These are phyloP conservation scores for Dioctria rufipes DNA, from an alignment of 2,888 invertebrate species.

Conservation along the genomic window DNA sequence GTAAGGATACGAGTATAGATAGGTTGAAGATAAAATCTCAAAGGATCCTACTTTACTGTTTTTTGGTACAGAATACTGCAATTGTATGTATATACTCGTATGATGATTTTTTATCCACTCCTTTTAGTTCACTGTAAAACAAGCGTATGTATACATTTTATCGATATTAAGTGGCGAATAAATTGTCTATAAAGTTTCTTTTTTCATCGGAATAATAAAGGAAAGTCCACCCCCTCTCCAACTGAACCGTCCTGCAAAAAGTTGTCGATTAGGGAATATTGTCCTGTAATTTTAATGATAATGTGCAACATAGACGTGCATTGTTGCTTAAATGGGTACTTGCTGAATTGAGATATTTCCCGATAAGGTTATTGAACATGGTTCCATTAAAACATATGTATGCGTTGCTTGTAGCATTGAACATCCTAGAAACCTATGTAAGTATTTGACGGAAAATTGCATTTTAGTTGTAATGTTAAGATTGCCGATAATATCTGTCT, in stretches of 20 bases:
- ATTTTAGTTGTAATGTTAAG: background rate
- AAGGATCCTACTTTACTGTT: constrained; percentile 28
- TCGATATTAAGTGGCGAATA: constrained; percentile 67
- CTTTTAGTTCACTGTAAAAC: constrained; percentile 57
- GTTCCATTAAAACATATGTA: constrained; percentile 23
- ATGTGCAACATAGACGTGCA: constrained; percentile 38
- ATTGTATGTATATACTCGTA: background rate
- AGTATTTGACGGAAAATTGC: background rate
- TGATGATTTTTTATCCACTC: constrained; percentile 21
- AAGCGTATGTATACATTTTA: constrained; percentile 63
- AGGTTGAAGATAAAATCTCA: constrained; percentile 47
- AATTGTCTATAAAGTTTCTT: constrained; percentile 68
- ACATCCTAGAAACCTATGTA: background rate
- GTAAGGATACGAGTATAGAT: constrained; percentile 25
- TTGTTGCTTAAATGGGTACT: background rate
- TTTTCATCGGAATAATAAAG: constrained; percentile 34
- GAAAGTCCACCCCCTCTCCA: background rate
- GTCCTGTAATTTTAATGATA: constrained; percentile 56
- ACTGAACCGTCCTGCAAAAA: background rate
- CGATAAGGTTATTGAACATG: constrained; percentile 41
- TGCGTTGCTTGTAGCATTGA: background rate
- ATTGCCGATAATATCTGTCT: background rate
- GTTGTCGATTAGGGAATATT: constrained; percentile 50
- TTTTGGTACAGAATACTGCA: background rate
- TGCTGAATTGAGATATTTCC: constrained; percentile 20